These are phyloP conservation scores for Cranoglanis bouderius DNA, from an alignment of 2,113 vertebrate genomes.

Conservation along the genomic window DNA sequence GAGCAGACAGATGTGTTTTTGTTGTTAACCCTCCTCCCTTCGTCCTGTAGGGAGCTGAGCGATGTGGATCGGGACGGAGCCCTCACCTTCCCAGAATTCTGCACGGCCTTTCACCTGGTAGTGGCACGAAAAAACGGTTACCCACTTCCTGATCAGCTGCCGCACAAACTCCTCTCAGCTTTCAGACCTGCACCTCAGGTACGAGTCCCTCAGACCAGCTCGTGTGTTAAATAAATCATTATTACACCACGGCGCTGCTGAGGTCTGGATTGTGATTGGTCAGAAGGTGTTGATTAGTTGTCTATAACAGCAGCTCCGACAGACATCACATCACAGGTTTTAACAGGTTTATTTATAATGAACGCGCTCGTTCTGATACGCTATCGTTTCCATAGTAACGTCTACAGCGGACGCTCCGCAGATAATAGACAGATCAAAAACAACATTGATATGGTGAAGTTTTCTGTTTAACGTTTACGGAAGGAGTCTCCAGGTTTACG, in stretches of 20 bases:
- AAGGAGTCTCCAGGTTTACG: background rate
- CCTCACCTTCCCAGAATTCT: constrained; percentile 86
- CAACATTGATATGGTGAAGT: background rate
- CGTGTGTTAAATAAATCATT: background rate
- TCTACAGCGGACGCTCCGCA: background rate
- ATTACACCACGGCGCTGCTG: background rate
- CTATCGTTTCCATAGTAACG: background rate
- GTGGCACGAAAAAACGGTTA: constrained; percentile 95
- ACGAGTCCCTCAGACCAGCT: background rate
- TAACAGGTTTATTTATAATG: no score
- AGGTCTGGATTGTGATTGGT: background rate
- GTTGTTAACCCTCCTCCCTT: background rate
- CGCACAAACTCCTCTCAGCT: constrained; percentile 78
- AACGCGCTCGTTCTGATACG: no score
- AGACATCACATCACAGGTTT: no score
- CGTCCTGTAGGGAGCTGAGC: constrained; percentile 84
- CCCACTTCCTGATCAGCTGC: constrained; percentile 84
- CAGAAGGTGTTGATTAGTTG: background rate
- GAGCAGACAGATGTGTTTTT: background rate
- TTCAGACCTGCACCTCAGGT: constrained; percentile 65
- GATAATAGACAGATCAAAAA: background rate
- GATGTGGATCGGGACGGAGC: constrained; percentile 92
- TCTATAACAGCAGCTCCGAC: background rate
- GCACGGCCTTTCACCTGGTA: constrained; percentile 93
- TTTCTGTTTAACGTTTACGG: background rate